These are phyloP conservation scores for Ciconia stormi DNA, from an alignment of 2,113 vertebrate species.

Conservation along the genomic window DNA sequence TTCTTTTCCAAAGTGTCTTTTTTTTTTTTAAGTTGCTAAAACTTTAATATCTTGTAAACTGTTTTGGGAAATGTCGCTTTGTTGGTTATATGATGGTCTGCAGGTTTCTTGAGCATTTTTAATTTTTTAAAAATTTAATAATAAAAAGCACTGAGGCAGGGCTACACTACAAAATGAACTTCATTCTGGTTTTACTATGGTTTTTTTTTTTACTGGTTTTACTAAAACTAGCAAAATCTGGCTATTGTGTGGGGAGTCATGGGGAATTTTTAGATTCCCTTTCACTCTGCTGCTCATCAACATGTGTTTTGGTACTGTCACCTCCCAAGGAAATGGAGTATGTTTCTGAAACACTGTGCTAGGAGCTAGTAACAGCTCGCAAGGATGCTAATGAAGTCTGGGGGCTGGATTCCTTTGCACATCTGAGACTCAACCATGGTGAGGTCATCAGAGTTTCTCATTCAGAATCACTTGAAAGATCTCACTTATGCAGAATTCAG, in stretches of 20 bases:
- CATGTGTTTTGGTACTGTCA: conserved; percentile 44
- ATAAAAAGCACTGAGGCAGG: background rate
- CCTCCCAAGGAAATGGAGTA: conserved; percentile 22
- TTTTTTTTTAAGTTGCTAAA: background rate
- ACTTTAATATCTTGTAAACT: background rate
- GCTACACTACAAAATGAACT: background rate
- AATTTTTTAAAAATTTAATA: background rate
- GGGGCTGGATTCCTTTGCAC: conserved; percentile 46
- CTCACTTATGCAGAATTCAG: background rate
- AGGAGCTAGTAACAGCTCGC: conserved; percentile 36
- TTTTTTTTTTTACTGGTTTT: background rate
- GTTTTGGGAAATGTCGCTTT: background rate
- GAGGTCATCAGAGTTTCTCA: conserved; percentile 19
- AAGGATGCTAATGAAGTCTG: conserved; percentile 52
- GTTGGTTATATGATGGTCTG: background rate
- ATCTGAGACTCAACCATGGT: background rate
- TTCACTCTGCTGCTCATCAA: conserved; percentile 27
- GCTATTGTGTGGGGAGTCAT: background rate
- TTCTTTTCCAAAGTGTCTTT: background rate
- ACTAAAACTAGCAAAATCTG: background rate
- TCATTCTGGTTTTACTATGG: background rate
- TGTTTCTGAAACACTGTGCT: conserved; percentile 38
- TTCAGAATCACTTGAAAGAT: background rate
- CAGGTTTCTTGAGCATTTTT: background rate
- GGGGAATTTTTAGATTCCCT: conserved; percentile 48